Conservation (phyloP, 2,113 vertebrate species). For the Vulpes ferrilata region DNA sequence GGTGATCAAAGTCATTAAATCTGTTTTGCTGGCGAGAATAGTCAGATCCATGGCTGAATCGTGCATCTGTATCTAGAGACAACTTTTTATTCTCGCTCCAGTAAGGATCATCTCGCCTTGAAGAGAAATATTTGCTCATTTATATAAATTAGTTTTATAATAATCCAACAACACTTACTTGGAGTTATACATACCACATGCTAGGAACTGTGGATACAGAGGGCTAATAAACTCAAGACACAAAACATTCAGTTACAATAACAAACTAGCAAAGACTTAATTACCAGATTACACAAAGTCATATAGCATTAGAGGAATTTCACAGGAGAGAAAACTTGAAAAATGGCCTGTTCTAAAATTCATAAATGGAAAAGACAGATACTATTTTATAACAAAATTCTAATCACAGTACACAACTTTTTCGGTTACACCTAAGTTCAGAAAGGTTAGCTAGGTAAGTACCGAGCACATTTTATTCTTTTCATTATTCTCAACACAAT, state of each 20-base stretch:
- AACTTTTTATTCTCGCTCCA: constrained; percentile 98
- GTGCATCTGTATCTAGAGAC: constrained; percentile 92
- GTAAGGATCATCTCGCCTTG: constrained; percentile 94
- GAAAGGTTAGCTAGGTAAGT: not conserved
- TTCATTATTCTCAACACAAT: not conserved
- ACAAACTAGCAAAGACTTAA: not conserved
- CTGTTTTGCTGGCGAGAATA: constrained; percentile 95
- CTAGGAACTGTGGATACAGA: constrained; percentile 36
- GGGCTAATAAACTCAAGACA: constrained; percentile 39
- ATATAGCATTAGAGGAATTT: not conserved
- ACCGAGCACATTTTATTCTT: constrained; percentile 24
- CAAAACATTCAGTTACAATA: not conserved
- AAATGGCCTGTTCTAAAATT: constrained; percentile 3
- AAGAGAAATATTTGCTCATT: constrained; percentile 72
- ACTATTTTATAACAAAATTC: not conserved
- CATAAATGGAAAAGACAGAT: not conserved
- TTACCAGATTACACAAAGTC: not conserved
- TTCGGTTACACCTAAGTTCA: not conserved
- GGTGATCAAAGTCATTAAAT: constrained; percentile 94
- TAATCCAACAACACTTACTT: not conserved
- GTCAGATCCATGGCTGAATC: constrained; percentile 93
- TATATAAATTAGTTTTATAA: constrained; percentile 50
- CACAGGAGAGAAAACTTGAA: constrained; percentile 3
- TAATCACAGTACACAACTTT: not conserved
- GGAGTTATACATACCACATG: constrained; percentile 53